Conservation (phyloP, 2,797 vertebrate species). For the Salarias fasciatus region DNA sequence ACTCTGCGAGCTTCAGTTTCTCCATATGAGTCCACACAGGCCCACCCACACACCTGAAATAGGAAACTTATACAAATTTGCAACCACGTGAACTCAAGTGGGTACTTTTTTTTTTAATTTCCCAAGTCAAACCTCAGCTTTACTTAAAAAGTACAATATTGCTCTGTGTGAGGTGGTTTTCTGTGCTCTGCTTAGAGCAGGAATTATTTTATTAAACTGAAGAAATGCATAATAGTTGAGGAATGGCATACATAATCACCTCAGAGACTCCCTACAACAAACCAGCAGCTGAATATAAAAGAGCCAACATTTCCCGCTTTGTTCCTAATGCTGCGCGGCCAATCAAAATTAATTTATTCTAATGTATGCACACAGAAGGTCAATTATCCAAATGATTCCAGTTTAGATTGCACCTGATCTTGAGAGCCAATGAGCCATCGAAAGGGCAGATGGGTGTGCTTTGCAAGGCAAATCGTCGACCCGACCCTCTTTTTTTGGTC, state of each 20-base stretch:
- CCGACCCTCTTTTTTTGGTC: constrained; percentile 47
- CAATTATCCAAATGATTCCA: constrained; percentile 88
- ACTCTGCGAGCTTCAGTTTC: constrained; percentile 4
- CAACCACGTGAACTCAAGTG: constrained; percentile 8
- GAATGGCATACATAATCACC: constrained; percentile 80
- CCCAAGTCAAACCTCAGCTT: constrained; percentile 14
- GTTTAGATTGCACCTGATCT: constrained; percentile 83
- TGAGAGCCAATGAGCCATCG: constrained; percentile 82
- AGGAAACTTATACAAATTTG: constrained; percentile 15
- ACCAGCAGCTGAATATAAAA: constrained; percentile 78
- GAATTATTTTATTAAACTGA: constrained; percentile 70
- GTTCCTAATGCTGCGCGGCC: constrained; percentile 80
- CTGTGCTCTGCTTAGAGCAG: constrained; percentile 46
- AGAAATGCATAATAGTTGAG: constrained; percentile 70
- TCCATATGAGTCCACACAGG: constrained; percentile 25
- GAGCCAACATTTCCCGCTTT: constrained; percentile 77
- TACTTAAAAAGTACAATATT: constrained; percentile 31
- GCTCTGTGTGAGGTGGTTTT: constrained; percentile 15
- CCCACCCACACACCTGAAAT: constrained; percentile 14
- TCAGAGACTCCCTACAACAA: constrained; percentile 77
- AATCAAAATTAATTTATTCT: constrained; percentile 89
- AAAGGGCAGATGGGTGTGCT: constrained; percentile 84
- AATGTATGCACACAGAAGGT: constrained; percentile 88
- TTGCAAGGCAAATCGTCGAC: constrained; percentile 78
- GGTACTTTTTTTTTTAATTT: constrained; percentile 9